Percentiles rank a stretch among this genome's conserved stretches.
These are phyloP conservation scores for Diadophis punctatus DNA, from an alignment of 2,113 vertebrate species.

Conservation along the genomic window DNA sequence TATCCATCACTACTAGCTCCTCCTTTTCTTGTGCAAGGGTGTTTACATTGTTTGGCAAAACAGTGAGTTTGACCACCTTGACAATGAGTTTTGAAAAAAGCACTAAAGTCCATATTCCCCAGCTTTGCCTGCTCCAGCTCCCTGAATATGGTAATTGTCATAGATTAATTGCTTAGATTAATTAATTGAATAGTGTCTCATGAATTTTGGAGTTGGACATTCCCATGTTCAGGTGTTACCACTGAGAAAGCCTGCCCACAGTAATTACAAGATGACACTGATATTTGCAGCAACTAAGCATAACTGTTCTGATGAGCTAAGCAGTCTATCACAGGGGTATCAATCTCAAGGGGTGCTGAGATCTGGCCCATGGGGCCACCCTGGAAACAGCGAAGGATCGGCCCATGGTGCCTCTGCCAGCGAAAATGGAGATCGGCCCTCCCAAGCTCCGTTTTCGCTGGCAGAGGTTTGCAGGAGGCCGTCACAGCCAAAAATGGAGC, in stretches of 20 bases:
- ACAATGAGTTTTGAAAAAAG: background rate
- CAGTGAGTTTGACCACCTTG: background rate
- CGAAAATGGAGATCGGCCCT: too few species aligned
- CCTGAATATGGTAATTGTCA: background rate
- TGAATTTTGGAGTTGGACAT: background rate
- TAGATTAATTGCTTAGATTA: background rate
- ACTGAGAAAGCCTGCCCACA: background rate
- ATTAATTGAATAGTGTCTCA: background rate
- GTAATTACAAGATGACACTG: background rate
- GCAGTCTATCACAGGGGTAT: background rate
- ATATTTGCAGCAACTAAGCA: background rate
- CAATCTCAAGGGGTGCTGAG: too few species aligned
- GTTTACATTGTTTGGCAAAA: background rate
- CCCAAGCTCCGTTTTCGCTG: too few species aligned
- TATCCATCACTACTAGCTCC: background rate
- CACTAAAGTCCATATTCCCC: background rate
- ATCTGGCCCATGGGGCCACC: too few species aligned
- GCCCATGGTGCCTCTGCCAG: too few species aligned
- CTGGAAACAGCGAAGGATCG: too few species aligned
- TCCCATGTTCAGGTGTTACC: background rate
- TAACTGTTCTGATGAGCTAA: background rate
- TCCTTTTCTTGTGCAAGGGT: background rate
- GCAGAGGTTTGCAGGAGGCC: too few species aligned
- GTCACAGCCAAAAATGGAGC: too few species aligned
- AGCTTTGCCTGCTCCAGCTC: background rate